Conservation (phyloP, 2,888 invertebrate genomes). For the Dolichopus griseipennis region DNA sequence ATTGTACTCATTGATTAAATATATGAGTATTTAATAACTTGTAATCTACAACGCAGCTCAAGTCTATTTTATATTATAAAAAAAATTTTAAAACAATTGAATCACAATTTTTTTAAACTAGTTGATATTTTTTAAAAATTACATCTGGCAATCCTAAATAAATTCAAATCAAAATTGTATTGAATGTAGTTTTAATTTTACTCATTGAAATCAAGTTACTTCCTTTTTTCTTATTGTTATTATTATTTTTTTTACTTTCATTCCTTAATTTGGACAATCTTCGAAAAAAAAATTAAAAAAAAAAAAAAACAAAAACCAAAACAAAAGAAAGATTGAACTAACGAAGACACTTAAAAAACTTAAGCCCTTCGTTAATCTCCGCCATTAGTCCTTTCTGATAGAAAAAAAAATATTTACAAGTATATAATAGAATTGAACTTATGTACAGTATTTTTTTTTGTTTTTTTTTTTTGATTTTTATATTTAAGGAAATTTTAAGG, state of each 20-base stretch:
- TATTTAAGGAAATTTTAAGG: not conserved
- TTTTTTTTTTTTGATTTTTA: constrained; percentile 2
- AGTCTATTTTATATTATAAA: too few species aligned
- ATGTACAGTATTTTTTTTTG: not conserved
- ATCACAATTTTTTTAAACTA: too few species aligned
- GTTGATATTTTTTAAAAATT: too few species aligned
- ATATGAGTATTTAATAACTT: too few species aligned
- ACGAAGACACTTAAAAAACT: constrained; percentile 9
- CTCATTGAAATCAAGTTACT: not conserved
- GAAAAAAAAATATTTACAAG: not conserved
- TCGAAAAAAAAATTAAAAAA: not conserved
- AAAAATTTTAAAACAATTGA: too few species aligned
- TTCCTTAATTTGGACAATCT: constrained; percentile 2
- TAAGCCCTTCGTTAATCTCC: constrained; percentile 9
- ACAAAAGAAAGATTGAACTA: not conserved
- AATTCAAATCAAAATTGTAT: not conserved
- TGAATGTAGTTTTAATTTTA: not conserved
- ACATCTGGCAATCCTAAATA: too few species aligned
- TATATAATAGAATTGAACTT: not conserved
- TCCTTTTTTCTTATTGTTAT: not conserved
- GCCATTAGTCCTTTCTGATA: constrained; percentile 10
- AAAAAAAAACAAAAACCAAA: not conserved
- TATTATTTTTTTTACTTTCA: not conserved
- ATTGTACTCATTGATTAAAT: too few species aligned
- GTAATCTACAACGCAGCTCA: too few species aligned